These are phyloP conservation scores for Hypomesus transpacificus DNA, from an alignment of 2,113 vertebrate genomes.

Conservation along the genomic window DNA sequence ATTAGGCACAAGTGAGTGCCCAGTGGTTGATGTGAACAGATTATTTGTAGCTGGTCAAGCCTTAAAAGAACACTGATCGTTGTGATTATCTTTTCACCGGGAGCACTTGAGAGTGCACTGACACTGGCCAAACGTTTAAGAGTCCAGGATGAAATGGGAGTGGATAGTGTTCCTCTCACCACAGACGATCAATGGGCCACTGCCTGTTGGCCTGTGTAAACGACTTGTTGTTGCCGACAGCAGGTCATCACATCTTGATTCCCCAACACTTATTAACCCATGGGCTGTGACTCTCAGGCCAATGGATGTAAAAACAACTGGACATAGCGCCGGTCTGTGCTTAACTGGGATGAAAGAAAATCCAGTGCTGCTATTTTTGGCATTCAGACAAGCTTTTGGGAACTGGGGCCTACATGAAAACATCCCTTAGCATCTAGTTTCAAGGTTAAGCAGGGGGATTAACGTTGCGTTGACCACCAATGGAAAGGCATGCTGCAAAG, in stretches of 20 bases:
- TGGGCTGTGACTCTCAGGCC: slow-evolving; percentile 11
- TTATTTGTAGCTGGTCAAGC: slow-evolving; percentile 70
- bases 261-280: slow-evolving; percentile 46
- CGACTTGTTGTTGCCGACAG: slow-evolving; percentile 43
- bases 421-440: background rate
- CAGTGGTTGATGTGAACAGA: slow-evolving; percentile 65
- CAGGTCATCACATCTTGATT: slow-evolving; percentile 48
- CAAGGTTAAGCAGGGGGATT: background rate
- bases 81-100: slow-evolving; percentile 69
- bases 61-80: slow-evolving; percentile 70
- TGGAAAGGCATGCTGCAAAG: slow-evolving; percentile 11
- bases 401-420: background rate
- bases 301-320: slow-evolving; percentile 5
- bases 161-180: slow-evolving; percentile 45
- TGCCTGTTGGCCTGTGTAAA: slow-evolving; percentile 36
- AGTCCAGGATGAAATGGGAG: slow-evolving; percentile 47
- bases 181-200: slow-evolving; percentile 55
- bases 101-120: slow-evolving; percentile 56
- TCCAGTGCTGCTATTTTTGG: slow-evolving; percentile 24
- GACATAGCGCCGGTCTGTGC: background rate
- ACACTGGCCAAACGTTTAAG: slow-evolving; percentile 62
- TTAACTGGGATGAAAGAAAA: background rate
- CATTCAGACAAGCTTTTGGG: background rate
- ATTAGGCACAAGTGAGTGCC: slow-evolving; percentile 67
- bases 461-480: slow-evolving; percentile 3